phyloP scores from a whole-genome alignment of 1,140 invertebrate genomes.

The Lordiphosa clarofinis region DNA sequence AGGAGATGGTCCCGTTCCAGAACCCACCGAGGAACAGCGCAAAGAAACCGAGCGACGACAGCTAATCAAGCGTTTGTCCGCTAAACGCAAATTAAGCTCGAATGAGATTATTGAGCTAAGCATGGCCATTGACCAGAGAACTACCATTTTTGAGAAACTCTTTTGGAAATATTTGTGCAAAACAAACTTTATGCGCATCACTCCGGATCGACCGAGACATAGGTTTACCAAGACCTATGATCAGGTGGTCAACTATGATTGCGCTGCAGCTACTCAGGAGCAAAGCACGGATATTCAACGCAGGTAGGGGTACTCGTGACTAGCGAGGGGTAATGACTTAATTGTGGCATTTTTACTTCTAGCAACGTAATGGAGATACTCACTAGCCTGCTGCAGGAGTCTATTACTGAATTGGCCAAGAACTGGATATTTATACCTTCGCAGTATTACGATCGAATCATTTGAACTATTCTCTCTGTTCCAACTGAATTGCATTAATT shows the following conservation, averaged over 20 bases:
- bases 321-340: not conserved
- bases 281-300: constrained; percentile 21
- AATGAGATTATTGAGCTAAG: constrained; percentile 61
- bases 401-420: constrained; percentile 58
- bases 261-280: not conserved
- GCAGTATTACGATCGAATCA: constrained; percentile 48
- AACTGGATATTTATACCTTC: constrained; percentile 71
- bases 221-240: constrained; percentile 49
- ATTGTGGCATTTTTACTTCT: not conserved
- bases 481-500: constrained; percentile 23
- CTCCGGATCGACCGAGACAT: constrained; percentile 22
- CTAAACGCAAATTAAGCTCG: constrained; percentile 41
- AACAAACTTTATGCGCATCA: constrained; percentile 65
- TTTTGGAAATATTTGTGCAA: constrained; percentile 74
- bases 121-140: constrained; percentile 64
- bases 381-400: constrained; percentile 55
- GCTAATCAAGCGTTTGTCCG: constrained; percentile 28
- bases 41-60: constrained; percentile 33
- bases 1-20: constrained; percentile 2
- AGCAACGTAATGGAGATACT: constrained; percentile 54
- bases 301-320: constrained; percentile 25
- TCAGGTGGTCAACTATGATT: constrained; percentile 17
- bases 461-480: constrained; percentile 19
- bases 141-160: constrained; percentile 74
- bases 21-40: constrained; percentile 7